Evolutionary conservation across 1,140 invertebrate species (phyloP).

Genomic region (Reticulitermes speratus): DNA sequence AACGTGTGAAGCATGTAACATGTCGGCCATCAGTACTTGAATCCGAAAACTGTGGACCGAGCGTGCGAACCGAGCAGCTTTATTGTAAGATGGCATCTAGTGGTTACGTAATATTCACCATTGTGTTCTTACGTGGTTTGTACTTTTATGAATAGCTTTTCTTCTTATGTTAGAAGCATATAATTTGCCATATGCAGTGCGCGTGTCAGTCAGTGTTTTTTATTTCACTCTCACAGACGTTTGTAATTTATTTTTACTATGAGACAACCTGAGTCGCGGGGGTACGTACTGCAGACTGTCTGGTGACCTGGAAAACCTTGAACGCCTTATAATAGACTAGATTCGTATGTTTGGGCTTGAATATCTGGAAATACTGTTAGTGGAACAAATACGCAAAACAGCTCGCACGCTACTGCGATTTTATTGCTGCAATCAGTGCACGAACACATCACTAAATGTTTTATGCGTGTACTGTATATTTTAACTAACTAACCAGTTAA

Average conservation of each 20-base stretch:
- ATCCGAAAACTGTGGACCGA: neutral
- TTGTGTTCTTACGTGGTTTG: neutral
- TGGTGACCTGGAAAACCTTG: constrained; percentile 4
- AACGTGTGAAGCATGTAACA: neutral
- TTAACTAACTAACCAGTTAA: no score
- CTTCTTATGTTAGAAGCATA: neutral
- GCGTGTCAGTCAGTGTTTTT: neutral
- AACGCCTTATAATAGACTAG: neutral
- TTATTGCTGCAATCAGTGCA: no score
- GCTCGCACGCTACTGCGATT: no score
- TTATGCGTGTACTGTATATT: no score
- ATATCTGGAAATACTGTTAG: neutral
- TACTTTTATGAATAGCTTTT: neutral
- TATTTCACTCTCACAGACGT: neutral
- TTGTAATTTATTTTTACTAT: neutral
- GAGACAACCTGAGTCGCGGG: neutral
- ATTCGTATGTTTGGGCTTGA: neutral
- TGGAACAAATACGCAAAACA: no score
- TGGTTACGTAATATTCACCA: neutral
- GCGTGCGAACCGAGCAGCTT: neutral
- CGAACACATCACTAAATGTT: no score
- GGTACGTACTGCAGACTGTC: neutral
- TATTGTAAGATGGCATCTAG: neutral
- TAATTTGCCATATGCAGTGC: neutral
- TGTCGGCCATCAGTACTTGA: neutral